Conservation (phyloP, 2,888 invertebrate species). For the Sycophila texana region DNA sequence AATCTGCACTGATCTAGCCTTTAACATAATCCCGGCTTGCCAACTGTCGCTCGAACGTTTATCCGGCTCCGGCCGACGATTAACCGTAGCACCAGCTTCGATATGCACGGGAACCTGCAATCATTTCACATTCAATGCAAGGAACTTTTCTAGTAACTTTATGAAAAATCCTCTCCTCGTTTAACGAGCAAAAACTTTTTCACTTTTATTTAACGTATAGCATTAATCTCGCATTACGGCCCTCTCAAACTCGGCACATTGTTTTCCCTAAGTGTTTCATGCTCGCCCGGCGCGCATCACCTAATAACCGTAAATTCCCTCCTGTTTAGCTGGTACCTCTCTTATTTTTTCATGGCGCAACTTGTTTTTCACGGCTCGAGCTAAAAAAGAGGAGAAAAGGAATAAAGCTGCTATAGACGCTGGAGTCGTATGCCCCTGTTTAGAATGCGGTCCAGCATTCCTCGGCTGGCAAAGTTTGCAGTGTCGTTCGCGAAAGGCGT, state of each 20-base stretch:
- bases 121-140: too few relatives aligned
- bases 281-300: conserved; percentile 41
- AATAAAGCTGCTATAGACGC: conserved; percentile 26
- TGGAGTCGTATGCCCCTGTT: conserved; percentile 7
- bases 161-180: too few relatives aligned
- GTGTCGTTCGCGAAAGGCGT: conserved; percentile 28
- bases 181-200: too few relatives aligned
- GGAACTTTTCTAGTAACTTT: too few relatives aligned
- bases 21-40: conserved; percentile 69
- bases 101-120: too few relatives aligned
- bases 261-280: conserved; percentile 55
- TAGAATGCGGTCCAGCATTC: conserved; percentile 2
- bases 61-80: conserved; percentile 49
- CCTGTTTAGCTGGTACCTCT: conserved; percentile 42
- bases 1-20: conserved; percentile 67
- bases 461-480: conserved; percentile 32
- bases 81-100: neutral
- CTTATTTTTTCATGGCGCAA: conserved; percentile 31
- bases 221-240: conserved; percentile 38
- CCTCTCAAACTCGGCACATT: conserved; percentile 44
- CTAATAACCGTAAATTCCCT: conserved; percentile 57
- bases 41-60: conserved; percentile 62
- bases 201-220: conserved; percentile 6
- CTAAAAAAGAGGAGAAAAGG: neutral
- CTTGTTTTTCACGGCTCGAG: conserved; percentile 13